Evolutionary conservation across 2,113 vertebrate species (phyloP).

Genomic region (Psittacus erithacus): DNA sequence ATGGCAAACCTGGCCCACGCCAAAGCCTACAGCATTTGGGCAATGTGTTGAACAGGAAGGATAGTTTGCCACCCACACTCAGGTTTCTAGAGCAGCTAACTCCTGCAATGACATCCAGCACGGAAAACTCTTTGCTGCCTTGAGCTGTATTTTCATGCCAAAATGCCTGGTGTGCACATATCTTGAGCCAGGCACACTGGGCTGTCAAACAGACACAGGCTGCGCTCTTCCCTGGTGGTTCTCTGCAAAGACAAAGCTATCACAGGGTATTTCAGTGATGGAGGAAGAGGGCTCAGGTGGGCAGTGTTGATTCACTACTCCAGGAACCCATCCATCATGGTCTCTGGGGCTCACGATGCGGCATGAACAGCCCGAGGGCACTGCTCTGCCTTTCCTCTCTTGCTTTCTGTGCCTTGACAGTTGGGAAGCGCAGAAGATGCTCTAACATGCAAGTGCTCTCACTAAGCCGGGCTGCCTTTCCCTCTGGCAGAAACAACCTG

Average conservation of each 20-base stretch:
- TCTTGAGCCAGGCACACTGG: neutral
- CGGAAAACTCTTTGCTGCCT: neutral
- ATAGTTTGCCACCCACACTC: neutral
- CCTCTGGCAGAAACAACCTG: neutral
- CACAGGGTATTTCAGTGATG: neutral
- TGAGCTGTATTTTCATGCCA: neutral
- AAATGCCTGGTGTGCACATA: neutral
- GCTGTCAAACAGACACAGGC: neutral
- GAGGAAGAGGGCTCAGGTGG: neutral
- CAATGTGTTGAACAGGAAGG: neutral
- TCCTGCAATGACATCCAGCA: neutral
- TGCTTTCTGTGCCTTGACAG: neutral
- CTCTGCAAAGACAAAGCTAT: neutral
- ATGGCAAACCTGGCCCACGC: neutral
- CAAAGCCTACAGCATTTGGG: neutral
- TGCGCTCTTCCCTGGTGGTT: neutral
- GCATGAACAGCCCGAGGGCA: neutral
- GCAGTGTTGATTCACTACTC: neutral
- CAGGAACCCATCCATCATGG: neutral
- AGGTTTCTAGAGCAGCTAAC: neutral
- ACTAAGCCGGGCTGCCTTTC: neutral
- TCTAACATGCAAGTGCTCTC: neutral
- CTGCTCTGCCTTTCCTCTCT: neutral
- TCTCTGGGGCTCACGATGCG: neutral
- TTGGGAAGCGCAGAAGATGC: neutral